phyloP scores from a whole-genome alignment of 2,797 vertebrate species.

The Spatula versicolor region DNA sequence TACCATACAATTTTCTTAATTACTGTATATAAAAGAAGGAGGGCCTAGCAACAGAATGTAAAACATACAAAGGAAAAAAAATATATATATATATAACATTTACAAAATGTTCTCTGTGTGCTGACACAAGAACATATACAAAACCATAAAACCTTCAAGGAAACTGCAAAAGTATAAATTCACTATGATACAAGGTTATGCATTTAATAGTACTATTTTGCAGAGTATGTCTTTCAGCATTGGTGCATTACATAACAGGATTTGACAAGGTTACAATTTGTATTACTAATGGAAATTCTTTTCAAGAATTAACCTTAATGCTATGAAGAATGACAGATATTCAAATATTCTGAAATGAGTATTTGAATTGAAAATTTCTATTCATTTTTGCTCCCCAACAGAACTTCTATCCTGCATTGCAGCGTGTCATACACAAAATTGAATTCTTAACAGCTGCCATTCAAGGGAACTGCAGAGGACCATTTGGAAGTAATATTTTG shows the following conservation, averaged over 20 bases:
- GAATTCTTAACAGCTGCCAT: slow-evolving; percentile 84
- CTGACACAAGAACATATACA: not conserved
- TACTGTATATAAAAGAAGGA: slow-evolving; percentile 16
- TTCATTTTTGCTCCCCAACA: slow-evolving; percentile 72
- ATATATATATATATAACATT: not conserved
- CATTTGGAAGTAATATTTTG: slow-evolving; percentile 90
- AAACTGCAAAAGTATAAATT: slow-evolving; percentile 35
- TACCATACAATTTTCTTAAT: slow-evolving; percentile 8
- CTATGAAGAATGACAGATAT: slow-evolving; percentile 79
- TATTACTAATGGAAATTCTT: slow-evolving; percentile 82
- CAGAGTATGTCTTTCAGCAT: slow-evolving; percentile 48
- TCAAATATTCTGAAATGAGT: slow-evolving; percentile 78
- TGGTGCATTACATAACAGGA: slow-evolving; percentile 70
- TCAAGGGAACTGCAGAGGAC: slow-evolving; percentile 79
- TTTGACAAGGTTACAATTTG: slow-evolving; percentile 81
- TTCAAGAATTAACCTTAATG: slow-evolving; percentile 79
- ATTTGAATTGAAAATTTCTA: slow-evolving; percentile 77
- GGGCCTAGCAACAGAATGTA: not conserved
- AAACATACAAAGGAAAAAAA: not conserved
- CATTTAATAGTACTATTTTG: slow-evolving; percentile 48
- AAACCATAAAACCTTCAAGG: not conserved
- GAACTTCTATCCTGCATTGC: slow-evolving; percentile 71
- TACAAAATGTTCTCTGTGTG: not conserved
- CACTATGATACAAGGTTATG: slow-evolving; percentile 43
- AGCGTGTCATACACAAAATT: slow-evolving; percentile 78